phyloP scores from a whole-genome alignment of 2,888 invertebrate species.

The Tanytarsus gracilentus region DNA sequence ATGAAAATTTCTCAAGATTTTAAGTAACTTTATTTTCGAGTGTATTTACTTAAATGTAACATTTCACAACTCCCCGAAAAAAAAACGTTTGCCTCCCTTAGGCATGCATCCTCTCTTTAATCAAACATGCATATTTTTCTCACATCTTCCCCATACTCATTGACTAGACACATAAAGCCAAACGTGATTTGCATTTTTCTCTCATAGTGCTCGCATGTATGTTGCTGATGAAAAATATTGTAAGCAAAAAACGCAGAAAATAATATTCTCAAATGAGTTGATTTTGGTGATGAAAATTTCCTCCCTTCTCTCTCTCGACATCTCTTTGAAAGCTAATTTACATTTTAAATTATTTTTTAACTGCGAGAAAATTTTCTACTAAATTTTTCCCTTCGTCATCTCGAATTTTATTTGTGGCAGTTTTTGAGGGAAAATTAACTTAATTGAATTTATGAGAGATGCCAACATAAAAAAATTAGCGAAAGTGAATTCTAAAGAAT shows the following conservation, averaged over 20 bases:
- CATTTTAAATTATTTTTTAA: conserved; percentile 7
- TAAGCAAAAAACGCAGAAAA: too few species aligned
- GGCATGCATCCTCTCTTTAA: conserved; percentile 20
- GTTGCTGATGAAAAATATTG: background rate
- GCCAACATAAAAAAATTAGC: too few species aligned
- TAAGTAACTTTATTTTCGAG: too few species aligned
- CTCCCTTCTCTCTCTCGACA: background rate
- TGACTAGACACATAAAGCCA: conserved; percentile 24
- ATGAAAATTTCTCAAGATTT: too few species aligned
- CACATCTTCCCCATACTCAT: background rate
- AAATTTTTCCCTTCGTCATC: background rate
- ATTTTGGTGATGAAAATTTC: background rate
- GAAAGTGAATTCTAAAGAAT: too few species aligned
- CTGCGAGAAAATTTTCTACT: background rate
- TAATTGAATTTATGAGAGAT: too few species aligned
- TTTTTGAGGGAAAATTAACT: too few species aligned
- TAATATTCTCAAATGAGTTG: conserved; percentile 1
- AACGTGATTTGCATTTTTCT: conserved; percentile 26
- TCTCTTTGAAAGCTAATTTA: background rate
- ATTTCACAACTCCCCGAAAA: too few species aligned
- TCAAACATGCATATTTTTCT: conserved; percentile 14
- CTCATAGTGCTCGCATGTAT: background rate
- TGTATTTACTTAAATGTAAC: too few species aligned
- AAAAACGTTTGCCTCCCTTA: too few species aligned
- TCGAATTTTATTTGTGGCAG: background rate